Evolutionary conservation across 2,888 invertebrate genomes (phyloP), one percentile per base, ranked within the genome.

Genomic region (Lasioglossum figueresi): DNA sequence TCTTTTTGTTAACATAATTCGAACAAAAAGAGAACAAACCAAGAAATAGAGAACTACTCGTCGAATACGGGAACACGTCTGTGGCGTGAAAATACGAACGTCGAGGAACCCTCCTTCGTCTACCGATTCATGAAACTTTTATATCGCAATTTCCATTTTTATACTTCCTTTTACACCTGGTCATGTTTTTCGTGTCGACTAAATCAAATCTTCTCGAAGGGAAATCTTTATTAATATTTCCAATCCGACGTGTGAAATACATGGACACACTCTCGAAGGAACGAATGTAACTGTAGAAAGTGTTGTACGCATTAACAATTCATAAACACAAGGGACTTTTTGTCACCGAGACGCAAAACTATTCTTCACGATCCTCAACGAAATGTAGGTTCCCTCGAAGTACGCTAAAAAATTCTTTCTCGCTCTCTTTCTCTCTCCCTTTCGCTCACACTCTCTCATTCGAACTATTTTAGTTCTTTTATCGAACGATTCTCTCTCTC

Each of bases 81-180:
- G 91, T 91, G 87, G 91, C 90, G 90, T 88, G 90, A 92, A 91
- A 91, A 89, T 90, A 89, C 91, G 91, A 90, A 92, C 91, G 85
- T 91, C 91, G 92, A 88, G 88, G 88, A 89, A 90, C 82, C 87
- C 66, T 72, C 68, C 56, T 87, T 75, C 88, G 80, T 87, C 80
- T 71, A 48, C 45, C 84, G 86, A 86, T 82, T 71, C 87, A 87
- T 74, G 80, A 86, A n/a, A 80, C 34, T 34, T 76, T 70, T 68
- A 31, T 27, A 48, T 23, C 19, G 45, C 8, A 52, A 52, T 31
- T 8, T 56, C 59, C 56, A 71, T 73, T 37, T 14, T 78, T 59
- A 16, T 48, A 14, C 12, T 27, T 45, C 56, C 8, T 34, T 52
- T 19, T 52, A 16, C 48, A 19, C 12, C 8, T 19, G 16, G 52